Percentiles rank a stretch among this genome's conserved stretches.
These are phyloP conservation scores for Karalla daura DNA, from an alignment of 2,797 vertebrate species.

Conservation along the genomic window DNA sequence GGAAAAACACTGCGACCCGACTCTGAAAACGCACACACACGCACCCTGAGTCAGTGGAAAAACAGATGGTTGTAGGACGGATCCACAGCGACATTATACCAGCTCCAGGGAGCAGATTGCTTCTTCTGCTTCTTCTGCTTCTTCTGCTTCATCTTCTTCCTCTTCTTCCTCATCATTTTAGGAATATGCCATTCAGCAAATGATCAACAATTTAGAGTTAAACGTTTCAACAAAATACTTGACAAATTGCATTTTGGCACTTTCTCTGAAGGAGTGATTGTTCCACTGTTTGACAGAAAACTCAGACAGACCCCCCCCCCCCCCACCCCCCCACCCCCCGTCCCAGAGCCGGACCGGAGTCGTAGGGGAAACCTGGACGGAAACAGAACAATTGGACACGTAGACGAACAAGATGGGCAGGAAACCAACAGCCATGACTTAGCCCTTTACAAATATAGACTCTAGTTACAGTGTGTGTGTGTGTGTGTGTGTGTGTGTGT, in stretches of 20 bases:
- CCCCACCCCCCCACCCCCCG: no score
- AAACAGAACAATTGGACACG: constrained; percentile 59
- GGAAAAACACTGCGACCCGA: constrained; percentile 66
- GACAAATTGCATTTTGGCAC: no score
- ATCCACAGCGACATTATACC: constrained; percentile 27
- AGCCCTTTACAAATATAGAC: constrained; percentile 40
- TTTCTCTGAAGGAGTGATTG: no score
- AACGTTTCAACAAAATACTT: no score
- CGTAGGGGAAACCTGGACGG: constrained; percentile 49
- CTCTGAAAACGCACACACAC: constrained; percentile 34
- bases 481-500: background rate
- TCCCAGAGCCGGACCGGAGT: constrained; percentile 19
- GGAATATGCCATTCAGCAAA: no score
- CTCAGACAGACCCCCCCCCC: no score
- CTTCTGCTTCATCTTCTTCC: no score
- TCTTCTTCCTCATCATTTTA: no score
- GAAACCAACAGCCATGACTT: constrained; percentile 32
- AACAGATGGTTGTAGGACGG: constrained; percentile 25
- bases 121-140: background rate
- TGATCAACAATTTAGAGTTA: no score
- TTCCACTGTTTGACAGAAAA: no score
- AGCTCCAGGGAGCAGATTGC: background rate
- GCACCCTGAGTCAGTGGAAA: constrained; percentile 56
- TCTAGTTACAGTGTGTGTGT: background rate
- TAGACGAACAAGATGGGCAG: constrained; percentile 16